Evolutionary conservation across 2,113 vertebrate species (phyloP), one percentile per base, ranked within the genome.

Genomic region (Labrus mixtus): DNA sequence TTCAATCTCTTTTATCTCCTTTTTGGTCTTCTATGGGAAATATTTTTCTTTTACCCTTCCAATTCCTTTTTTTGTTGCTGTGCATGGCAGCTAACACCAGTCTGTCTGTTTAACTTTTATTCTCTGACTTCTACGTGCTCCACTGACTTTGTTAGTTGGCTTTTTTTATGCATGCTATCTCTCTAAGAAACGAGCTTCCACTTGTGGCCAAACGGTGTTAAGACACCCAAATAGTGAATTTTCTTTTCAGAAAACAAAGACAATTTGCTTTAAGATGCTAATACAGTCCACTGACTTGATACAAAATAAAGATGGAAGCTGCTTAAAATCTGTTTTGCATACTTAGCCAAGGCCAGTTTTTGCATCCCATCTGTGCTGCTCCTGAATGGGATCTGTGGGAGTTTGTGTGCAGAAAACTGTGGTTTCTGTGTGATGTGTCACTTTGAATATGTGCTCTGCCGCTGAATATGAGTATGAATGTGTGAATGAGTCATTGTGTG

Each of bases 401-500:
- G 85, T 74, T 76, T 66, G 50, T 86, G 81, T 73, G 67, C 67
- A 45, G 69, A 82, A 86, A 88, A 78, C 71, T 75, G 53, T 56
- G 59, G 39, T 73, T 86, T 86, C 79, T 87, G 45, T 79, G 82
- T 62, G 84, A 88, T 68, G 83, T 91, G 91, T 92, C 91, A 92
- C 86, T 90, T 88, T 89, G 87, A 85, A 90, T 92, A 87, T 90
- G 82, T 56, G 68, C 83, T 89, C 79, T 67, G 79, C 48, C 25
- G 66, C 62, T 84, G 79, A 80, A 74, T 85, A 78, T 68, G 67
- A 78, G 74, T 84, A 75, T 79, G 84, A 89, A 91, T 87, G 89
- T 93, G 86, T 91, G 87, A 91, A 90, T 91, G 88, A 86, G 61
- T 91, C 84, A 87, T 89, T 91, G 86, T 88, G 81, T 68, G 68